Percentiles rank a stretch among this genome's conserved stretches.
Conservation (phyloP, 2,888 invertebrate genomes). For the Brachylomia viminalis region DNA sequence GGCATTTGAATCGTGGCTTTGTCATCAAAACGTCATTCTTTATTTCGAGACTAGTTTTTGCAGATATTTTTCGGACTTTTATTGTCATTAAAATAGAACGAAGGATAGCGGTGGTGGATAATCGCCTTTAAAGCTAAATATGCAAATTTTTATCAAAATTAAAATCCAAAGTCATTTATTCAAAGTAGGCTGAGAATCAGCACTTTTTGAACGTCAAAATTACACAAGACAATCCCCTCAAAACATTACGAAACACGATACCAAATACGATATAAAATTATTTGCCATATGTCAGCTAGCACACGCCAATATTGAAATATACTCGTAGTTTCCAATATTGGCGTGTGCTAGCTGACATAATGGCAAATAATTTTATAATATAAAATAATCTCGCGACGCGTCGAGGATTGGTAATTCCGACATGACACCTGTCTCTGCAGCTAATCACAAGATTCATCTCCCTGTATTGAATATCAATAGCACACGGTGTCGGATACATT, state of each 20-base stretch:
- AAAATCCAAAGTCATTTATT: too few relatives aligned
- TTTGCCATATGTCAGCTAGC: too few relatives aligned
- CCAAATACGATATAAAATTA: too few relatives aligned
- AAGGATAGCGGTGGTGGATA: neutral
- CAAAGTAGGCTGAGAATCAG: too few relatives aligned
- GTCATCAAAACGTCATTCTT: conserved; percentile 9
- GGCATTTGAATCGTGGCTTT: conserved; percentile 12
- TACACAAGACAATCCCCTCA: too few relatives aligned
- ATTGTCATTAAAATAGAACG: conserved; percentile 3
- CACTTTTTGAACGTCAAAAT: too few relatives aligned
- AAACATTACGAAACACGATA: too few relatives aligned
- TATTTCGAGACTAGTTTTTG: conserved; percentile 2
- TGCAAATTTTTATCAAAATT: too few relatives aligned
- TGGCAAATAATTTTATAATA: too few relatives aligned
- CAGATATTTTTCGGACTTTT: neutral
- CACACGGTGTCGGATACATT: neutral
- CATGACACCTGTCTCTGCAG: neutral
- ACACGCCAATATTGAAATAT: too few relatives aligned
- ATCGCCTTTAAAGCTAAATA: neutral
- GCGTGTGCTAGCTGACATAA: too few relatives aligned
- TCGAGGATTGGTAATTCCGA: neutral
- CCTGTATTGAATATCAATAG: conserved; percentile 30
- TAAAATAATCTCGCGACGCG: neutral
- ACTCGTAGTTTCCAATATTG: too few relatives aligned
- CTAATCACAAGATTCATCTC: conserved; percentile 7